Evolutionary conservation across 2,113 vertebrate species (phyloP), one percentile per base, ranked within the genome.

Genomic region (Istiophorus platypterus): DNA sequence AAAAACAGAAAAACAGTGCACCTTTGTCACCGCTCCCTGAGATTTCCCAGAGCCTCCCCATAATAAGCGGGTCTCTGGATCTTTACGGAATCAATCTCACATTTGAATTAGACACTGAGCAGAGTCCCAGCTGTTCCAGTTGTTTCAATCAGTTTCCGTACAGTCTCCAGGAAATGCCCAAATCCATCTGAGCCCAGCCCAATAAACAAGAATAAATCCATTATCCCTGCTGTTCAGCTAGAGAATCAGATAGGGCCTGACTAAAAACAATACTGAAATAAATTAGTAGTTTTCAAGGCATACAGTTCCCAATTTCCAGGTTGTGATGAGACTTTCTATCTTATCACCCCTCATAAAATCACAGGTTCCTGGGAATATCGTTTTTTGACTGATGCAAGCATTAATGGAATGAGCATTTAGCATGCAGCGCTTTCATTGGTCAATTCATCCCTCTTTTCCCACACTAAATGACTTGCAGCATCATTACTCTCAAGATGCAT

Each of bases 151-250:
- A 27, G 34, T 85, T 74, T 71, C 22, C 85, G 67, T 69, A 41
- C 64, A 64, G 74, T 51, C 81, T 66, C 26, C 82, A 88, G 85
- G 87, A 92, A 92, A 90, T 78, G 80, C 67, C 66, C 34, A 37
- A 34, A 49, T 66, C 81, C 72, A 88, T 72, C 82, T 80, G 73
- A 89, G 70, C 49, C 86, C 76, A 75, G 82, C 77, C 76, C 70
- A 76, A 63, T 86, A 88, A 91, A 85, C 81, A 87, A 6, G 27
- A 78, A 82, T 86, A 84, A 92, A 89, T 84, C 62, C 71, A 74
- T 90, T 73, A 90, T 81, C 78, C 77, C 52, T 15, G 27, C 15
- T 49, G 70, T 73, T 90, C 81, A 87, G 80, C 59, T 29, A 61
- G 14, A 71, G 15, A 75, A 85, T 88, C 74, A 75, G 65, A 85